A percentile compares a stretch with the other conserved stretches of the same genome.
phyloP scores from a whole-genome alignment of 2,888 invertebrate species.

The Zygothrica quintamaculata region DNA sequence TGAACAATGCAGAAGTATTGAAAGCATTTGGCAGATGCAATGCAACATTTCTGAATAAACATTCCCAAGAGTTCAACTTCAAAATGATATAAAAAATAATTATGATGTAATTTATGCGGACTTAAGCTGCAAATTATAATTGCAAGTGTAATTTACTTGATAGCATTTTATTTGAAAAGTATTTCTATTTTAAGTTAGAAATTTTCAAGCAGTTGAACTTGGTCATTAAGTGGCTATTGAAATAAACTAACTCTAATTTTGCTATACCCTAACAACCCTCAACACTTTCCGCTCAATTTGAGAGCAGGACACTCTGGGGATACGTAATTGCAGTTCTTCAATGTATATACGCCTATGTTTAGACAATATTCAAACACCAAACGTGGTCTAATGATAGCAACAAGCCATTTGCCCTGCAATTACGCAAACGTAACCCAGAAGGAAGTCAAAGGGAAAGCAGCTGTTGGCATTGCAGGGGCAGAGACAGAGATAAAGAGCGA shows the following conservation, averaged over 20 bases:
- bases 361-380: constrained; percentile 34
- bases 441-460: constrained; percentile 35
- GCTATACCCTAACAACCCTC: constrained; percentile 29
- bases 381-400: constrained; percentile 67
- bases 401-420: constrained; percentile 64
- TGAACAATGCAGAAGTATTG: constrained; percentile 36
- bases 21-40: constrained; percentile 28
- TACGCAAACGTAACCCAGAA: constrained; percentile 58
- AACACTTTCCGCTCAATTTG: constrained; percentile 70
- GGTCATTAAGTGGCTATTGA: constrained; percentile 4
- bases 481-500: constrained; percentile 9
- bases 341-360: constrained; percentile 43
- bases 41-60: constrained; percentile 16
- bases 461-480: constrained; percentile 33
- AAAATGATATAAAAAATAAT: constrained; percentile 3
- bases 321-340: constrained; percentile 54
- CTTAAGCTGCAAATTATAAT: too few species aligned
- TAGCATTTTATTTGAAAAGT: too few species aligned
- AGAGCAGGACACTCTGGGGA: constrained; percentile 60
- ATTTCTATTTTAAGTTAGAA: too few species aligned
- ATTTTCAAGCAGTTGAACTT: constrained; percentile 21
- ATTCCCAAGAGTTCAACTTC: constrained; percentile 18
- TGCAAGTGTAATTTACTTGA: too few species aligned
- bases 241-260: constrained; percentile 21
- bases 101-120: constrained; percentile 7